phyloP scores from a whole-genome alignment of 30 jellyfish, hydroid and myxozoan genomes.

The Turritopsis rubra region DNA sequence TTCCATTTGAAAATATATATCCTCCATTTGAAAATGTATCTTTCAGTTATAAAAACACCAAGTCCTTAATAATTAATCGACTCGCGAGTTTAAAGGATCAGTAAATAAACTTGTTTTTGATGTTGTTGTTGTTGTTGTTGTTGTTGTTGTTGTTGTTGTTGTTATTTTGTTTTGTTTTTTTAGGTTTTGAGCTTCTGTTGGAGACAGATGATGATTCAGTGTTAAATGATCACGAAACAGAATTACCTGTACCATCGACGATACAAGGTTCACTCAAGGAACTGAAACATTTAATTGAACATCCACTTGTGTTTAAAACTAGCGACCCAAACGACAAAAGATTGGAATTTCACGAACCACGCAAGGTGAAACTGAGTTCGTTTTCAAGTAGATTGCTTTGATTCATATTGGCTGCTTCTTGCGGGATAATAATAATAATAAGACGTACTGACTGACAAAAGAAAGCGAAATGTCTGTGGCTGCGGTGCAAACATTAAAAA shows the following conservation, averaged over 20 bases:
- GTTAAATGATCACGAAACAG: background rate
- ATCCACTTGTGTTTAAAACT: constrained; percentile 6
- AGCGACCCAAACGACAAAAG: background rate
- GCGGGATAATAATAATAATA: too few relatives aligned
- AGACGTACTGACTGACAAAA: too few relatives aligned
- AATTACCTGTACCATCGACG: background rate
- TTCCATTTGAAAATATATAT: too few relatives aligned
- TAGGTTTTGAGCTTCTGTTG: constrained; percentile 13
- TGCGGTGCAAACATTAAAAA: too few relatives aligned
- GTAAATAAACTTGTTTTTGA: background rate
- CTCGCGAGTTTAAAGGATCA: too few relatives aligned
- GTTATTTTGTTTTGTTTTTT: background rate
- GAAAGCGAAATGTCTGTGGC: too few relatives aligned
- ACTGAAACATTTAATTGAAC: background rate
- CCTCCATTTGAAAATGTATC: too few relatives aligned
- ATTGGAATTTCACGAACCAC: background rate
- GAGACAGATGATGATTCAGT: constrained; percentile 11
- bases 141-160: background rate
- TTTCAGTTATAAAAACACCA: too few relatives aligned
- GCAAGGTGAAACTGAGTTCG: too few relatives aligned
- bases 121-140: background rate
- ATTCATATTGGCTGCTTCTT: too few relatives aligned
- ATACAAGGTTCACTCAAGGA: constrained; percentile 8
- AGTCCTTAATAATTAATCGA: too few relatives aligned
- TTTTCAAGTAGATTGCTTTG: too few relatives aligned